Percentiles rank a stretch among this genome's conserved stretches.
Evolutionary conservation across 37 sponge, comb jelly and placozoan species (phyloP).

Genomic region (Hexactinellida sp.): DNA sequence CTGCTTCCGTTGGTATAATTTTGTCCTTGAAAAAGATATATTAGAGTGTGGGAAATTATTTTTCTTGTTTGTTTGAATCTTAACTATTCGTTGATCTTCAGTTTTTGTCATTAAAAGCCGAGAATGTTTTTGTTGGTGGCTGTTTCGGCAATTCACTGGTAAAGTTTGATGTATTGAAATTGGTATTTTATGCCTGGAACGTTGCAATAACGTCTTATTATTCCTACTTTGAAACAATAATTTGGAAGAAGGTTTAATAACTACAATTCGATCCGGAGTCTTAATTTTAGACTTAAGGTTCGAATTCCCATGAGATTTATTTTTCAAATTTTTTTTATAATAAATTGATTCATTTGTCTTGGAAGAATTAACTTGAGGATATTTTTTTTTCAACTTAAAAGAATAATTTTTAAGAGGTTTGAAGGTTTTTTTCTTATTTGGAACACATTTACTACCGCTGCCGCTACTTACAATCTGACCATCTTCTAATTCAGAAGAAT

Average conservation of each 20-base stretch:
- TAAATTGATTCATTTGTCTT: not conserved
- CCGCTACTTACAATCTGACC: not conserved
- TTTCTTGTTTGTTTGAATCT: not conserved
- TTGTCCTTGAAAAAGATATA: no score
- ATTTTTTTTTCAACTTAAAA: not conserved
- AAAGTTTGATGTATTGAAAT: not conserved
- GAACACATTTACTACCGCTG: not conserved
- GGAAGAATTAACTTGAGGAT: not conserved
- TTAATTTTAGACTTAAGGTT: not conserved
- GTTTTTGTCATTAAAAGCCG: not conserved
- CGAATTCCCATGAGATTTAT: not conserved
- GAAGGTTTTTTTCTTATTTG: not conserved
- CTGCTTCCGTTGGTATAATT: no score
- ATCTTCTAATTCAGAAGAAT: not conserved
- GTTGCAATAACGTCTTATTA: not conserved
- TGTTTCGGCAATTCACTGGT: not conserved
- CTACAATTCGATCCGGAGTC: not conserved
- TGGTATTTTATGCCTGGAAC: not conserved
- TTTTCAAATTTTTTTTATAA: not conserved
- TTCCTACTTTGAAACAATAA: not conserved
- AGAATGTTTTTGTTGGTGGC: not conserved
- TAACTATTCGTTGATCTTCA: not conserved
- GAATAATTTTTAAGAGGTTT: not conserved
- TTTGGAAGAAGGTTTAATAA: not conserved
- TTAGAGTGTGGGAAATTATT: no score